Percentiles rank a stretch among this genome's conserved stretches.
These are phyloP conservation scores for Thunnus albacares DNA, from an alignment of 2,797 vertebrate species.

Conservation along the genomic window DNA sequence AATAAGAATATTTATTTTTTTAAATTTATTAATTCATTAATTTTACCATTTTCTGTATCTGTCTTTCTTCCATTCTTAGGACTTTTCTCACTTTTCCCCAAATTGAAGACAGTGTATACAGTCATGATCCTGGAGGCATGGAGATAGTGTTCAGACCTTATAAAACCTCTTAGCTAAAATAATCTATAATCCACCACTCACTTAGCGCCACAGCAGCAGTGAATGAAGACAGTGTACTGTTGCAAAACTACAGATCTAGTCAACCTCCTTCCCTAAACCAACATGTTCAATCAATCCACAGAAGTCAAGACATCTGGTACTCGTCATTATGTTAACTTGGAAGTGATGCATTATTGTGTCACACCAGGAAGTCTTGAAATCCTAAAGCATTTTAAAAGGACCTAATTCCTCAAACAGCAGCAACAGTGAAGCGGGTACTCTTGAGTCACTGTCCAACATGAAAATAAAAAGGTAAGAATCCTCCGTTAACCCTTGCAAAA, in stretches of 20 bases:
- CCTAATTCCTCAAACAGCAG: slow-evolving; percentile 60
- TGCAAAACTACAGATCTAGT: slow-evolving; percentile 46
- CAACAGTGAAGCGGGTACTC: not conserved
- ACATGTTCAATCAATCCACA: slow-evolving; percentile 37
- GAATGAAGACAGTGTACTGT: slow-evolving; percentile 21
- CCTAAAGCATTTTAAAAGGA: slow-evolving; percentile 55
- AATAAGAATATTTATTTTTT: too few relatives aligned
- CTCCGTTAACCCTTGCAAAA: not conserved
- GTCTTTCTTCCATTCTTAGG: not conserved
- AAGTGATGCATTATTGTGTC: slow-evolving; percentile 72
- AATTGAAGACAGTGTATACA: not conserved
- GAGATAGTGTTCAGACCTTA: not conserved
- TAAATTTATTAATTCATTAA: too few relatives aligned
- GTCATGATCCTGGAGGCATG: not conserved
- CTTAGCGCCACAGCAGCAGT: not conserved
- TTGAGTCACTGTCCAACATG: slow-evolving; percentile 33
- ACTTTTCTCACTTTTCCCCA: not conserved
- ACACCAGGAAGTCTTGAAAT: slow-evolving; percentile 67
- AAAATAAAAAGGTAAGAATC: slow-evolving; percentile 73
- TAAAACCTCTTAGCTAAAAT: slow-evolving; percentile 14
- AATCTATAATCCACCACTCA: not conserved
- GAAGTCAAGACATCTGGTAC: slow-evolving; percentile 32
- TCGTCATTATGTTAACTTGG: slow-evolving; percentile 35
- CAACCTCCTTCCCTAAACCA: slow-evolving; percentile 40
- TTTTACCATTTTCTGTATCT: not conserved